phyloP scores from a whole-genome alignment of 2,888 invertebrate species.

The Sclerodermus sp. region DNA sequence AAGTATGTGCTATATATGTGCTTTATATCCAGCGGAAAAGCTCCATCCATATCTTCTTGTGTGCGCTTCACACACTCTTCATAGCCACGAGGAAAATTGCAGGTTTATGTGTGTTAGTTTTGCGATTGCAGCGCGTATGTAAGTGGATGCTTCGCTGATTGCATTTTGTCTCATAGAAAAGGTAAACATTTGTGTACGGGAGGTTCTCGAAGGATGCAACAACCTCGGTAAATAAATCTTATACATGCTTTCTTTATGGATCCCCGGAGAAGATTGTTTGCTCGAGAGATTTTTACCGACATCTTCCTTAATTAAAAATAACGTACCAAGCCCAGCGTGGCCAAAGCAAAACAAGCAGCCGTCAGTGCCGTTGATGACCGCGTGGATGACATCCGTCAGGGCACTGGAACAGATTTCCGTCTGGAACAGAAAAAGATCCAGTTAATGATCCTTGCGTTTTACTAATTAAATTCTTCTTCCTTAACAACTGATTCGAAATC shows the following conservation, averaged over 20 bases:
- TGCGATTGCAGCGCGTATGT: no score
- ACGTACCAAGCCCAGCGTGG: constrained; percentile 79
- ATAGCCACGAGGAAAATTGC: neutral
- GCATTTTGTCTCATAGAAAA: no score
- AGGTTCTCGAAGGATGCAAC: constrained; percentile 1
- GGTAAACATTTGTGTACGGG: no score
- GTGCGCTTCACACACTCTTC: no score
- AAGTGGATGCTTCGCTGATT: no score
- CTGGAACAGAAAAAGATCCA: constrained; percentile 64
- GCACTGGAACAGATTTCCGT: constrained; percentile 89
- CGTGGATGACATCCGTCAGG: constrained; percentile 90
- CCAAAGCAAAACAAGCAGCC: constrained; percentile 90
- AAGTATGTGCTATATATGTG: no score
- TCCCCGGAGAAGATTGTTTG: neutral
- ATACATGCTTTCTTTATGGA: neutral
- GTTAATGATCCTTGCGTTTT: no score
- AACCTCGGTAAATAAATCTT: neutral
- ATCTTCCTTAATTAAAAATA: neutral
- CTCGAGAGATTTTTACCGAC: neutral
- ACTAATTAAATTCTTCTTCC: no score
- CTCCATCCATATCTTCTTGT: no score
- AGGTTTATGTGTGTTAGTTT: neutral
- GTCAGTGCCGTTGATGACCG: constrained; percentile 92
- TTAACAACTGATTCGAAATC: no score
- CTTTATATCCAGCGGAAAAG: no score